phyloP scores from a whole-genome alignment of 2,113 vertebrate species.

The Neogale vison region DNA sequence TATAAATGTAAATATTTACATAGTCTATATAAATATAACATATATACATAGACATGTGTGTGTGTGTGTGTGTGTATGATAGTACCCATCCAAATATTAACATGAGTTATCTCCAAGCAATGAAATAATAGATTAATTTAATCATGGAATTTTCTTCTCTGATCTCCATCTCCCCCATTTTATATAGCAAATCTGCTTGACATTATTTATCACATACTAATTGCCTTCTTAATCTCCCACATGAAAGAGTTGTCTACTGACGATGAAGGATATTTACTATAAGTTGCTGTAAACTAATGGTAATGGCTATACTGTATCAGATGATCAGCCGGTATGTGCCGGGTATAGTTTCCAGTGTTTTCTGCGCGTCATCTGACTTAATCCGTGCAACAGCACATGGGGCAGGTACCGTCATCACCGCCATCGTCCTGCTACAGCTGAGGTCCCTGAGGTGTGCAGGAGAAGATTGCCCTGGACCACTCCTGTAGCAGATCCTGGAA shows the following conservation, averaged over 20 bases:
- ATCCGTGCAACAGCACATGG: no score
- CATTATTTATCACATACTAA: not conserved
- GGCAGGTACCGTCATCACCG: accelerated
- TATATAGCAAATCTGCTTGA: not conserved
- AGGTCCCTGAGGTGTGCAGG: not conserved
- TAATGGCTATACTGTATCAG: not conserved
- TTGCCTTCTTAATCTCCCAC: not conserved
- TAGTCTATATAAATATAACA: not conserved
- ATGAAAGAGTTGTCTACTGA: not conserved
- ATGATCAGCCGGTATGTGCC: not conserved
- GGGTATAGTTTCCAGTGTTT: not conserved
- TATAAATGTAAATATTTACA: not conserved
- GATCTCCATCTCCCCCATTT: not conserved
- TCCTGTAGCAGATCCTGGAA: accelerated
- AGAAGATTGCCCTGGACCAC: accelerated
- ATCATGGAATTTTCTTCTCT: not conserved
- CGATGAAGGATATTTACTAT: not conserved
- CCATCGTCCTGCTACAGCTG: not conserved
- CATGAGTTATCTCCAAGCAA: not conserved
- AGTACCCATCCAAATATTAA: not conserved
- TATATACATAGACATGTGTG: not conserved
- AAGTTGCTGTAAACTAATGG: not conserved
- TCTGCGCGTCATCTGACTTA: not conserved
- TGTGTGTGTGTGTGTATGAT: not conserved
- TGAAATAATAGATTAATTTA: not conserved